A percentile compares a stretch with the other conserved stretches of the same genome.
phyloP scores from a whole-genome alignment of 92 coral and sea anemone genomes.

The Porites lobata region DNA sequence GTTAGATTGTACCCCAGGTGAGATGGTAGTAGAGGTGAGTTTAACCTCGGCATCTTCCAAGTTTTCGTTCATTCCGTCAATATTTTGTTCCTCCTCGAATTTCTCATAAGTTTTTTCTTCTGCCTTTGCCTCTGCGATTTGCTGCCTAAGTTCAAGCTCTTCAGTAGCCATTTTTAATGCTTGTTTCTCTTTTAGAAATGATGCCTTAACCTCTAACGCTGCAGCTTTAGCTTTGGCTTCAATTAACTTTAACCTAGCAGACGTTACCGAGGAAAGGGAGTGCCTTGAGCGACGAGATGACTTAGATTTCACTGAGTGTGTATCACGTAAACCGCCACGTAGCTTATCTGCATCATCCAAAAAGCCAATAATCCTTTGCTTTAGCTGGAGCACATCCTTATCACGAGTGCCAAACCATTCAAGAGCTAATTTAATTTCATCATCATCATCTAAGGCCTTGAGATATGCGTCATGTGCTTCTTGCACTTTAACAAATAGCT shows the following conservation, averaged over 20 bases:
- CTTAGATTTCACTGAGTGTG: slow-evolving; percentile 14
- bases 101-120: slow-evolving; percentile 76
- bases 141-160: slow-evolving; percentile 58
- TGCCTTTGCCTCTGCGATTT: slow-evolving; percentile 71
- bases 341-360: slow-evolving; percentile 9
- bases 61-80: slow-evolving; percentile 26
- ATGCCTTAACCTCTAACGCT: slow-evolving; percentile 44
- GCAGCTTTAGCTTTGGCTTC: slow-evolving; percentile 47
- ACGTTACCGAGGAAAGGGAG: not conserved
- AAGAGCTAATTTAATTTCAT: slow-evolving; percentile 8
- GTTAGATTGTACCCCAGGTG: not conserved
- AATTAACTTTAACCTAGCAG: slow-evolving; percentile 2
- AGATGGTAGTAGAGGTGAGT: slow-evolving; percentile 10
- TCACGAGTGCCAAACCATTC: slow-evolving; percentile 49
- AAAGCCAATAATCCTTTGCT: slow-evolving; percentile 54
- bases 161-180: slow-evolving; percentile 43
- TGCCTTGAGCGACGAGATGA: slow-evolving; percentile 14
- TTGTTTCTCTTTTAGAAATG: slow-evolving; percentile 18
- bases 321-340: not conserved
- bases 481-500: slow-evolving; percentile 46
- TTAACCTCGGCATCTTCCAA: slow-evolving; percentile 5
- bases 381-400: slow-evolving; percentile 33
- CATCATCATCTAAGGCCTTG: slow-evolving; percentile 23
- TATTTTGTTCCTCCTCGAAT: slow-evolving; percentile 37
- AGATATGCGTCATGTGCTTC: slow-evolving; percentile 25